phyloP scores from a whole-genome alignment of 2,888 invertebrate species.

The Lochmaea crataegi region DNA sequence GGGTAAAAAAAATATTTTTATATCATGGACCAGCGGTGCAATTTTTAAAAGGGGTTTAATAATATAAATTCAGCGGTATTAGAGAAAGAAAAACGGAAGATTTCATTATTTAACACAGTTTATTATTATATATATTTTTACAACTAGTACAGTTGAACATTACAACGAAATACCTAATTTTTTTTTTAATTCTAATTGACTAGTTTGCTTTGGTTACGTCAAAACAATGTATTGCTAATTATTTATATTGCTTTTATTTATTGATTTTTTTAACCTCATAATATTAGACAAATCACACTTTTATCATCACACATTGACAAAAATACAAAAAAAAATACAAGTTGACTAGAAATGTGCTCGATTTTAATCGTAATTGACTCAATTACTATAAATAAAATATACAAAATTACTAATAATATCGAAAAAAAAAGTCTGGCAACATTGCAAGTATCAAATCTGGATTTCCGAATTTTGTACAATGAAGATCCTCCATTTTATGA shows the following conservation, averaged over 20 bases:
- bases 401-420: too few relatives aligned
- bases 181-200: not conserved
- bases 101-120: constrained; percentile 6
- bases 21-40: too few relatives aligned
- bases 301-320: not conserved
- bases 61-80: too few relatives aligned
- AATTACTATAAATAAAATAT: too few relatives aligned
- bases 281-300: not conserved
- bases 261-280: too few relatives aligned
- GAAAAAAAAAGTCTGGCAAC: too few relatives aligned
- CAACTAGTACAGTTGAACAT: not conserved
- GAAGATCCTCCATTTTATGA: too few relatives aligned
- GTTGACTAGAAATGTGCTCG: not conserved
- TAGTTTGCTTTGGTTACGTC: not conserved
- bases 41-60: too few relatives aligned
- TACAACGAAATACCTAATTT: not conserved
- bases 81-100: not conserved
- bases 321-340: not conserved
- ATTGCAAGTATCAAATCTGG: too few relatives aligned
- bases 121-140: constrained; percentile 13
- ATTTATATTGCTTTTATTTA: constrained; percentile 10
- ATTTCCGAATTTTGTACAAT: too few relatives aligned
- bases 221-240: constrained; percentile 10
- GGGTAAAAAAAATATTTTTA: too few relatives aligned
- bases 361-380: not conserved